Evolutionary conservation across 2,113 vertebrate species (phyloP).

Genomic region (Clarias gariepinus): DNA sequence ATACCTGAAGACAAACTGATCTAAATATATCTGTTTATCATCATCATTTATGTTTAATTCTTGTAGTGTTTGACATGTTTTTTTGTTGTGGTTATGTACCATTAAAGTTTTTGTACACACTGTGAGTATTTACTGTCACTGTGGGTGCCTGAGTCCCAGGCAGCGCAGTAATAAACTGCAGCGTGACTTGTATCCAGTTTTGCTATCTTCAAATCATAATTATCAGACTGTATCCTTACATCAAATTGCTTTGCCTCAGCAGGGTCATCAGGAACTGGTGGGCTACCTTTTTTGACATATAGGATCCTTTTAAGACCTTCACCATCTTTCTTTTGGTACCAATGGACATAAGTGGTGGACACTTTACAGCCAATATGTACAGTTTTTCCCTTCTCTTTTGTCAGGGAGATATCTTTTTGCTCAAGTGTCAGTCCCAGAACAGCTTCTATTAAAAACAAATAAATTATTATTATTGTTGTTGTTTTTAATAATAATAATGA

Average conservation of each 20-base stretch:
- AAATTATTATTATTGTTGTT: no score
- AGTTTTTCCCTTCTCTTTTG: neutral
- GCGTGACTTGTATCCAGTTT: neutral
- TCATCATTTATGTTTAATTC: no score
- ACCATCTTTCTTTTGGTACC: neutral
- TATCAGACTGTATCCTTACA: neutral
- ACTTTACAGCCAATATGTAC: no score
- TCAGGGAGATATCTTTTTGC: neutral
- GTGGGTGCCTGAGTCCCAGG: neutral
- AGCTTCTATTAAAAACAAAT: neutral
- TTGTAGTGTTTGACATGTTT: neutral
- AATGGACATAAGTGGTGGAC: neutral
- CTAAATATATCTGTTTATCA: no score
- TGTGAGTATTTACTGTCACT: neutral
- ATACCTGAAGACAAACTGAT: no score
- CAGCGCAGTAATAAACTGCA: conserved; percentile 43
- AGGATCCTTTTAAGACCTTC: conserved; percentile 20
- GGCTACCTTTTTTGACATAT: neutral
- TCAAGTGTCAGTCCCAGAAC: conserved; percentile 6
- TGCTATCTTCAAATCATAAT: neutral
- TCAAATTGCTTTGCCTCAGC: conserved; percentile 37
- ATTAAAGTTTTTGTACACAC: neutral
- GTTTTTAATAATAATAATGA: no score
- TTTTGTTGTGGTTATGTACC: neutral
- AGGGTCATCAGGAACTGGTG: neutral